Evolutionary conservation across 2,888 invertebrate genomes (phyloP), one percentile per base, ranked within the genome.

Genomic region (Drosophila recens): DNA sequence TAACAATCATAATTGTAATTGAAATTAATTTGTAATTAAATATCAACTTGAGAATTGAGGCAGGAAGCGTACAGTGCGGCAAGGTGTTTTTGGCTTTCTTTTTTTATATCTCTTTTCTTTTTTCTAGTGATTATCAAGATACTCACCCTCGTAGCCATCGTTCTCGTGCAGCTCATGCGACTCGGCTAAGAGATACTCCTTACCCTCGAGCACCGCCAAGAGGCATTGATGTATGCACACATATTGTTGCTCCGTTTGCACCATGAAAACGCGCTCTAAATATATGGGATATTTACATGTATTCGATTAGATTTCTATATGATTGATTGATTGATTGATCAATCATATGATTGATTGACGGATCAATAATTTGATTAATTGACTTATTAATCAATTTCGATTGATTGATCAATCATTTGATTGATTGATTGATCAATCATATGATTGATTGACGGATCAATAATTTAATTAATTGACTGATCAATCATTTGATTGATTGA

Each of bases 211-310:
- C 74, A 98, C 98, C 80, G 98, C 97, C 90, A 98, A 94, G 63
- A 99, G 94, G 93, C 99, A 99, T 93, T 99, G 98, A 94, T 99
- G 98, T 85, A 99, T 97, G 93, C 99, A 99, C 92, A 99, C 98
- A 93, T 99, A 99, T 93, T 99, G 99, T 94, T 98, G 98, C 94
- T 99, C 97, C n/a, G 97, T 97, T 94, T 97, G 97, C 82, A 98
- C 97, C 97, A 98, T 99, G 96, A 97, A 98, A 40, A 98, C 98
- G 76, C 99, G 95, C 93, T 99, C 98, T 93, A 13, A 10, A 58
- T 33, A n/a, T n/a, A n/a, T 27, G 0, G 0, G 15, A 23, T 33
- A 43, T 8, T 20, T 2, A 11, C 2, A 23, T 23, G 2, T 3
- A 27, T 38, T 15, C 17, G 1, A 8, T 10, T 4, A 6, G 20